Conservation (phyloP, 2,888 invertebrate genomes). For the Oasisia sp. region DNA sequence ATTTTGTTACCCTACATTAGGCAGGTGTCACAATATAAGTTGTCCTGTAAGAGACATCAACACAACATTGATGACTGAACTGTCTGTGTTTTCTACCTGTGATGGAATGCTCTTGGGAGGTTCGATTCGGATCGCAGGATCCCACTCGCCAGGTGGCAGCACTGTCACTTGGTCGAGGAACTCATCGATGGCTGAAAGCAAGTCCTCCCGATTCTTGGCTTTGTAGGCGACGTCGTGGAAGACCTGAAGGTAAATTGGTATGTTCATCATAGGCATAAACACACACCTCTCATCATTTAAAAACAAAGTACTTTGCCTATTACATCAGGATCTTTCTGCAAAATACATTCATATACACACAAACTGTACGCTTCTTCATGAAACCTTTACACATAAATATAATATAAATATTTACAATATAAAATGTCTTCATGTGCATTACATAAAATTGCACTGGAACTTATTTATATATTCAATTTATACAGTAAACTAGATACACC, state of each 20-base stretch:
- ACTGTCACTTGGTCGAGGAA: constrained; percentile 82
- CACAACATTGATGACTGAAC: too few species aligned
- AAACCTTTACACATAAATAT: too few species aligned
- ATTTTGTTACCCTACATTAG: too few species aligned
- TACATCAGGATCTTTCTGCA: too few species aligned
- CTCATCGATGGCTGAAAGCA: constrained; percentile 92
- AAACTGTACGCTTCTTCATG: too few species aligned
- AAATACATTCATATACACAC: too few species aligned
- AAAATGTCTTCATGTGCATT: neutral
- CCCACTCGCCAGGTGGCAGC: constrained; percentile 96
- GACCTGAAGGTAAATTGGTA: constrained; percentile 37
- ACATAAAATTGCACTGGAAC: too few species aligned
- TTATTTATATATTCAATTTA: neutral
- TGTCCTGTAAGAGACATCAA: too few species aligned
- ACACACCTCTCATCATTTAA: too few species aligned
- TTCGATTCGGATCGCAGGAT: constrained; percentile 48
- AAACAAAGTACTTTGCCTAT: too few species aligned
- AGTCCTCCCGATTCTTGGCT: constrained; percentile 74
- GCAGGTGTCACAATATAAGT: too few species aligned
- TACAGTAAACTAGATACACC: neutral
- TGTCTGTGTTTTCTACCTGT: constrained; percentile 35
- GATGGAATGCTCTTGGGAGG: constrained; percentile 48
- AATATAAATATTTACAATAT: neutral
- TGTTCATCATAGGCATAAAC: too few species aligned
- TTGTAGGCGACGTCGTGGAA: constrained; percentile 51